phyloP scores from a whole-genome alignment of 2,888 invertebrate species.

The Drosophila prostipennis region DNA sequence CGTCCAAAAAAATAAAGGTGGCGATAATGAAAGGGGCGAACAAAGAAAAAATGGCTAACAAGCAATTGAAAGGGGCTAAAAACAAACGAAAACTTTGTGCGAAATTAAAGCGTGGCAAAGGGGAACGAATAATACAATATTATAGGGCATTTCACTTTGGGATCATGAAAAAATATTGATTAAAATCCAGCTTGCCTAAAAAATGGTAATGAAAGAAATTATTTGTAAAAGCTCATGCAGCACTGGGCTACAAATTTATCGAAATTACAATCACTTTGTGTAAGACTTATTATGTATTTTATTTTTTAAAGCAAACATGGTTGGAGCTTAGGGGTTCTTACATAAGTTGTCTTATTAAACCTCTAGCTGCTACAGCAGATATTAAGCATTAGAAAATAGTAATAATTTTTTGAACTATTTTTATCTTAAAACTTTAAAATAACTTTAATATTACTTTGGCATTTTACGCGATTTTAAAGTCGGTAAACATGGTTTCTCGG shows the following conservation, averaged over 20 bases:
- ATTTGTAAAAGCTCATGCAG: not conserved
- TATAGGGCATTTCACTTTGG: slow-evolving; percentile 22
- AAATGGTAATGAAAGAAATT: slow-evolving; percentile 22
- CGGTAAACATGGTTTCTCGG: not conserved
- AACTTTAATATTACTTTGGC: too few relatives aligned
- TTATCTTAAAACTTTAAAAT: too few relatives aligned
- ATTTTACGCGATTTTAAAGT: too few relatives aligned
- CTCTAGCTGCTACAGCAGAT: too few relatives aligned
- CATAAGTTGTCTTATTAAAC: too few relatives aligned
- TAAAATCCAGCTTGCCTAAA: slow-evolving; percentile 6
- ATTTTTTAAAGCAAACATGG: not conserved
- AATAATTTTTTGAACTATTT: too few relatives aligned
- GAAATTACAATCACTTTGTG: not conserved
- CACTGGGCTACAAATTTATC: not conserved
- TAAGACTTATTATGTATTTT: not conserved
- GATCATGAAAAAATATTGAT: slow-evolving; percentile 2
- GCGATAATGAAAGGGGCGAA: slow-evolving; percentile 58
- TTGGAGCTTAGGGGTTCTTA: too few relatives aligned
- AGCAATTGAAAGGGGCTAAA: slow-evolving; percentile 48
- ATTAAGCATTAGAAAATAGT: not conserved
- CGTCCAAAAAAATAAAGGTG: slow-evolving; percentile 16
- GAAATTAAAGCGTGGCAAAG: slow-evolving; percentile 31
- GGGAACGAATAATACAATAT: slow-evolving; percentile 11
- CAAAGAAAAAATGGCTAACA: slow-evolving; percentile 58
- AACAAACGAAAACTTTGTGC: slow-evolving; percentile 49